Base-by-base conservation (phyloP, 2,888 invertebrate genomes). In the Phasia obesa region DNA sequence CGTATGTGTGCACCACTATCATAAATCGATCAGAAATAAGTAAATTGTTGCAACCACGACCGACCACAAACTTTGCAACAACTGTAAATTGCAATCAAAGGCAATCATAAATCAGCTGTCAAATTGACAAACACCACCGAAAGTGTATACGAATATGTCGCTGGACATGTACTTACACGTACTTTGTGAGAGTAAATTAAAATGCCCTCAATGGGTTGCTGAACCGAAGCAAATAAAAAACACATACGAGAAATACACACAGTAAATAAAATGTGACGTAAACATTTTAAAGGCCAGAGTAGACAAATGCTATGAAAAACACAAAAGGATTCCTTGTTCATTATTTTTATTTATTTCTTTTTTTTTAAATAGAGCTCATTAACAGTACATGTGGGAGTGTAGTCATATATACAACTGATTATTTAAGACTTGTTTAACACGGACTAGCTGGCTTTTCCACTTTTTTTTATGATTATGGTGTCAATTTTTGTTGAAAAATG, bases 101-200 rank as follows among this genome's bases (percentile, higher is more conserved):
- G 85, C 85, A 82, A 86, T 85, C 85, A 85, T 86, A 86, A 86
- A 86, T 86, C 86, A 85, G 85, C 86, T 85, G 86, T 86, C 86
- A 85, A 86, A 85, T 84, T 86, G 86, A 86, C 85, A 86, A 79
- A 79, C 79, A 74, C 79, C 79, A 79, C 73, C 57, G 25, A 65
- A 51, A 44, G 25, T 59, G 70, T 49, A 57, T 27, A 71, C 19
- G 60, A 70, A 47, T 70, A 49, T 79, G 65, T 21, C 31, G 17
- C 25, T 47, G 74, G 23, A 27, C 38, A 73, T 21, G 53, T 17
- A 59, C 31, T 13, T 19, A n/a, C n/a, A n/a, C n/a, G 15, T n/a
- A 38, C 27, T 21, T 19, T 17, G 27, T 19, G 6, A 9, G 5
- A 44, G 27, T 21, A 27, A 27, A 51, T 55, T 35, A 75, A 65